Conservation (phyloP, 2,113 vertebrate species). For the Zosterops borbonicus region DNA sequence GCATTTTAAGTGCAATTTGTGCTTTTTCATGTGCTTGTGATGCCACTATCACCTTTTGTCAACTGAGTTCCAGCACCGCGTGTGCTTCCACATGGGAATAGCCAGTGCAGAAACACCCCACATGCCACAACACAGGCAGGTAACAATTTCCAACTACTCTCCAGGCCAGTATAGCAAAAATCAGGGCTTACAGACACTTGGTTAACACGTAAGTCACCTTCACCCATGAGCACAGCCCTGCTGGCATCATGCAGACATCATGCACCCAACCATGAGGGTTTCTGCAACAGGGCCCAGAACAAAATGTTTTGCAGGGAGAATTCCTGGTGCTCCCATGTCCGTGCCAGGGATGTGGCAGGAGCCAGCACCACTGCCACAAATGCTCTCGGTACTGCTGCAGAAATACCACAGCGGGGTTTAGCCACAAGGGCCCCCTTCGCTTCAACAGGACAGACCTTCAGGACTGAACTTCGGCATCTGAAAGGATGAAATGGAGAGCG, state of each 20-base stretch:
- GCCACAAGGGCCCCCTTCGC: not conserved
- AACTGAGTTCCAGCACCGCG: not conserved
- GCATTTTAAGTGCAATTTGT: slow-evolving; percentile 73
- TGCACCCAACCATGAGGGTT: not conserved
- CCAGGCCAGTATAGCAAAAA: not conserved
- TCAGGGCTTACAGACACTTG: not conserved
- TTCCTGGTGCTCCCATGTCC: not conserved
- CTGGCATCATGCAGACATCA: fast-evolving
- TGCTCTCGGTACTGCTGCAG: not conserved
- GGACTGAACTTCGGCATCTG: not conserved
- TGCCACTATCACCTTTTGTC: not conserved
- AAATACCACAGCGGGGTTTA: not conserved
- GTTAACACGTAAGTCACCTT: not conserved
- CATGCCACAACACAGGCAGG: fast-evolving
- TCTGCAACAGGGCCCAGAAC: not conserved
- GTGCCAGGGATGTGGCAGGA: not conserved
- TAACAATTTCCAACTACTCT: not conserved
- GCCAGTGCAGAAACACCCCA: not conserved
- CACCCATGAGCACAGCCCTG: not conserved
- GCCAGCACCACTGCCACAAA: fast-evolving
- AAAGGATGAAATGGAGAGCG: not conserved
- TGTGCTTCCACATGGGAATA: not conserved
- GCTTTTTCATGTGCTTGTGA: slow-evolving; percentile 70
- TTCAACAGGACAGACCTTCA: not conserved
- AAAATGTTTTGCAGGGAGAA: not conserved